These are phyloP conservation scores for Nomada hirtipes DNA, from an alignment of 2,888 invertebrate species.

Conservation along the genomic window DNA sequence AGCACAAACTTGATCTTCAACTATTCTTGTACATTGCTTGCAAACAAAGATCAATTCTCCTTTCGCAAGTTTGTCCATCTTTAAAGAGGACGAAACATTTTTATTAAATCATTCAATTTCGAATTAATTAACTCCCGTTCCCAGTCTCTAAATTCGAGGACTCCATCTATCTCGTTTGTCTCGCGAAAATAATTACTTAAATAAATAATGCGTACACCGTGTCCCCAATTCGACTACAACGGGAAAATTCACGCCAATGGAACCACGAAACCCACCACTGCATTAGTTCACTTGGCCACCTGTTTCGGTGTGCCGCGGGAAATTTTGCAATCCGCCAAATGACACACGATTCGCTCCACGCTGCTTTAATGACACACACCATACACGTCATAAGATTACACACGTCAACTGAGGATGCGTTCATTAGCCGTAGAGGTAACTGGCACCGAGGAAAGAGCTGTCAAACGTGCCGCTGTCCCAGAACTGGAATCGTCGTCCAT, in stretches of 20 bases:
- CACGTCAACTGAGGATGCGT: constrained; percentile 58
- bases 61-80: no score
- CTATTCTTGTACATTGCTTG: no score
- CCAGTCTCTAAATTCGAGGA: no score
- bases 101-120: no score
- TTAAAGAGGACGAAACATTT: no score
- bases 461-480: constrained; percentile 69
- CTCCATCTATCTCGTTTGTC: no score
- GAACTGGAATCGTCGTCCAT: constrained; percentile 64
- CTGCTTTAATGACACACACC: constrained; percentile 42
- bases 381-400: constrained; percentile 51
- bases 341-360: constrained; percentile 21
- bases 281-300: background rate
- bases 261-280: background rate
- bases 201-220: no score
- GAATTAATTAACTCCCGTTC: no score
- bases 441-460: constrained; percentile 66
- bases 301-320: background rate
- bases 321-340: constrained; percentile 62
- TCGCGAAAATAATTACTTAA: no score
- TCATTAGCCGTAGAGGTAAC: constrained; percentile 70
- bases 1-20: no score
- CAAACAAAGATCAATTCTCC: no score
- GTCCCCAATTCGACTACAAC: no score
- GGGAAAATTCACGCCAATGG: background rate